phyloP scores from a whole-genome alignment of 2,113 vertebrate species.

The Etheostoma cragini region DNA sequence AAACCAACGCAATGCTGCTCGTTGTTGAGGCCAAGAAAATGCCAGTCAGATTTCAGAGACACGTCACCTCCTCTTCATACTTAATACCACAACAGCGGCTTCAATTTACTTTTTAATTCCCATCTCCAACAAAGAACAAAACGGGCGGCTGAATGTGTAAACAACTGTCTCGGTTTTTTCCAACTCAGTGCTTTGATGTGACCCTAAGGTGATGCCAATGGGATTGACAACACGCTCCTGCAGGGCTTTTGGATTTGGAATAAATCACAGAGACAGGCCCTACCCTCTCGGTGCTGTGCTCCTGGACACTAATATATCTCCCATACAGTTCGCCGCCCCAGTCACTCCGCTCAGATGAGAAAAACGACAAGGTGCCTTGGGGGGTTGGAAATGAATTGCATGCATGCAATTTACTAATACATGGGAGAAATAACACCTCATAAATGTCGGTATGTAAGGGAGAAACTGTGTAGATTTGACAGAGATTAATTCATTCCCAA shows the following conservation, averaged over 20 bases:
- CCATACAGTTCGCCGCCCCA: constrained; percentile 68
- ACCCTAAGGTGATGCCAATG: constrained; percentile 76
- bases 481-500: constrained; percentile 69
- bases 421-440: constrained; percentile 67
- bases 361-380: constrained; percentile 72
- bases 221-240: constrained; percentile 78
- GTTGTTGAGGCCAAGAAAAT: constrained; percentile 30
- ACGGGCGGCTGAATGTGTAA: constrained; percentile 73
- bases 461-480: constrained; percentile 52
- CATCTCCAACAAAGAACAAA: constrained; percentile 55
- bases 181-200: constrained; percentile 73
- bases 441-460: constrained; percentile 66
- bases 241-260: constrained; percentile 73
- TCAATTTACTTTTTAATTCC: constrained; percentile 75
- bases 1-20: background rate
- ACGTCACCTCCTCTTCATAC: constrained; percentile 49
- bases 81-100: constrained; percentile 45
- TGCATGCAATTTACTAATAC: constrained; percentile 76
- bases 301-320: constrained; percentile 82
- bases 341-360: constrained; percentile 67
- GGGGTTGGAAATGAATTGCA: constrained; percentile 73
- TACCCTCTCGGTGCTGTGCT: constrained; percentile 69
- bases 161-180: constrained; percentile 76
- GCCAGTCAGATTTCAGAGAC: constrained; percentile 33
- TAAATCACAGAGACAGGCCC: constrained; percentile 80